Conservation (phyloP, 2,113 vertebrate species). For the Hypanus sabinus region DNA sequence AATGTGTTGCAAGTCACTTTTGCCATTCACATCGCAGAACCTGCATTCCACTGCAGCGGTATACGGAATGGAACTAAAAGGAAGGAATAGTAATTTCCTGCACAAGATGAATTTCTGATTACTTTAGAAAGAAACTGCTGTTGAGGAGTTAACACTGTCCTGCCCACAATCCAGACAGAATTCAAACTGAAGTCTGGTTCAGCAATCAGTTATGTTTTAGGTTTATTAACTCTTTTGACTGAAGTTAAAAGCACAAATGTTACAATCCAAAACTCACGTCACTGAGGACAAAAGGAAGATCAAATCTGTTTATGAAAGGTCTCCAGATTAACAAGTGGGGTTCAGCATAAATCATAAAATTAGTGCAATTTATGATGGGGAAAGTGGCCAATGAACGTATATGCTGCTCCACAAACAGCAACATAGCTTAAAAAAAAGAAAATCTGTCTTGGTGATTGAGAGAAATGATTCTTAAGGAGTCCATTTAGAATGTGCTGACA, state of each 20-base stretch:
- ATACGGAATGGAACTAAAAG: constrained; percentile 4
- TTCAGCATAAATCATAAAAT: neutral
- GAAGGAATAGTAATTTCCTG: constrained; percentile 37
- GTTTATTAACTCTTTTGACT: neutral
- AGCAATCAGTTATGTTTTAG: neutral
- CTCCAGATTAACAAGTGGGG: neutral
- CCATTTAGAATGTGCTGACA: too few species aligned
- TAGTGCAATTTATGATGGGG: neutral
- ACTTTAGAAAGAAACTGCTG: neutral
- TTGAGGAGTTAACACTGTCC: neutral
- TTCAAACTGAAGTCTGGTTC: neutral
- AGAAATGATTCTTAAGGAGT: too few species aligned
- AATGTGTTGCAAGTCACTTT: neutral
- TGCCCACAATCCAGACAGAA: neutral
- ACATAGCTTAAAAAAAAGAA: neutral
- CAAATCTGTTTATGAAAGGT: neutral
- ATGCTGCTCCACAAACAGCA: neutral
- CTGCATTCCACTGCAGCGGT: neutral
- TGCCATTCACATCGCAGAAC: neutral
- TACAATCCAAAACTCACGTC: neutral
- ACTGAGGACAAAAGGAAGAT: neutral
- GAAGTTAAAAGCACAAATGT: neutral
- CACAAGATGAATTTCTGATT: constrained; percentile 27
- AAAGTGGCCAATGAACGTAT: neutral
- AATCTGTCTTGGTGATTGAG: neutral